Percentiles rank a stretch among this genome's conserved stretches.
Evolutionary conservation across 35 echinoderm and acorn worm genomes (phyloP).

Genomic region (Apostichopus parvimensis): DNA sequence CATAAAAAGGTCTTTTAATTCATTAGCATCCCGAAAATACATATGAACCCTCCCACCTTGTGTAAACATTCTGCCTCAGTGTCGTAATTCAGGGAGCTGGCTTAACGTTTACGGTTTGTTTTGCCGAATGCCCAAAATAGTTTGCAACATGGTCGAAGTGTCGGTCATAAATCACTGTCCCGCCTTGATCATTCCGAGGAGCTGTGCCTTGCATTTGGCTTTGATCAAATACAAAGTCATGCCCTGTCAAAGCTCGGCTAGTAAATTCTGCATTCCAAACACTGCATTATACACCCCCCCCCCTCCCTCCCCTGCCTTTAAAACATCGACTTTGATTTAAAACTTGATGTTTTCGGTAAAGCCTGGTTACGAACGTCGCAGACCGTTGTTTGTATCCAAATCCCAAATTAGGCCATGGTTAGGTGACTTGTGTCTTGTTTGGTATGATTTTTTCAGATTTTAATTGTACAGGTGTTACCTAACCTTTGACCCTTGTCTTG

Average conservation of each 20-base stretch:
- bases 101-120: neutral
- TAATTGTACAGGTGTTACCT: neutral
- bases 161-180: neutral
- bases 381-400: too few species aligned
- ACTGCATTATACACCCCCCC: too few species aligned
- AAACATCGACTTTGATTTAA: too few species aligned
- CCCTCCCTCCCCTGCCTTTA: too few species aligned
- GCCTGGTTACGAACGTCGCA: too few species aligned
- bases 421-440: too few species aligned
- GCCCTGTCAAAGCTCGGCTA: neutral
- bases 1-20: neutral
- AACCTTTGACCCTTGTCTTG: neutral
- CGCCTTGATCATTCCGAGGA: neutral
- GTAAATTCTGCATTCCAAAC: too few species aligned
- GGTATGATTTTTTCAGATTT: too few species aligned
- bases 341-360: too few species aligned
- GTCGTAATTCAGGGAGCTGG: neutral
- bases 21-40: neutral
- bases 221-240: neutral
- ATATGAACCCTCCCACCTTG: neutral
- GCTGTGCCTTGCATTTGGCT: neutral
- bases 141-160: neutral
- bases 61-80: neutral
- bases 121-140: neutral
- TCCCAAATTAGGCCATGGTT: too few species aligned